These are phyloP conservation scores for Leucopternis melanops DNA, from an alignment of 2,113 vertebrate genomes.

Conservation along the genomic window DNA sequence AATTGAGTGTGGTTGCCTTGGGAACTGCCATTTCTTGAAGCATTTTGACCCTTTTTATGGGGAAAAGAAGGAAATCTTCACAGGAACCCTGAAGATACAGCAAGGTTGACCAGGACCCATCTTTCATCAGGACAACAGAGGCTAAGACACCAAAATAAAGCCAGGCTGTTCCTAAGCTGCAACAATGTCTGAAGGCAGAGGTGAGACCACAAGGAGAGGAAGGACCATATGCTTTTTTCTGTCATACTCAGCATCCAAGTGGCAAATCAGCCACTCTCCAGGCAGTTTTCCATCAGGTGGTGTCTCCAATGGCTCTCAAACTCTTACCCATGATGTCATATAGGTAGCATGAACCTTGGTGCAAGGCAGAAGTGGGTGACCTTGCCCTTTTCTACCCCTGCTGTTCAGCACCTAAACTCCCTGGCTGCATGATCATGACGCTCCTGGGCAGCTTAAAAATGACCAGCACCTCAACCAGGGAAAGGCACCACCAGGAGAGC, in stretches of 20 bases:
- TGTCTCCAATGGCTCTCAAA: neutral
- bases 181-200: neutral
- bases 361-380: neutral
- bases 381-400: neutral
- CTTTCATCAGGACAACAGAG: neutral
- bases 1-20: neutral
- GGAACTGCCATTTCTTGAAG: conserved; percentile 23
- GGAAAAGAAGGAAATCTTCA: neutral
- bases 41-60: neutral
- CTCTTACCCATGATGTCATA: neutral
- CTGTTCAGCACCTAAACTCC: neutral
- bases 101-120: neutral
- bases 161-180: neutral
- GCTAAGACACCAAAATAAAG: neutral
- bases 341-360: neutral
- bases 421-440: neutral
- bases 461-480: neutral
- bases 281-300: neutral
- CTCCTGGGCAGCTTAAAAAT: neutral
- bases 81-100: neutral
- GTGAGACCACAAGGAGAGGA: neutral
- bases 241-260: neutral
- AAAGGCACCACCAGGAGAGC: neutral
- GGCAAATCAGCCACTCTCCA: neutral
- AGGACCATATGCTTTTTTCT: neutral